Base-by-base conservation (phyloP, 2,113 vertebrate species). In the Aspidoscelis tigris region DNA sequence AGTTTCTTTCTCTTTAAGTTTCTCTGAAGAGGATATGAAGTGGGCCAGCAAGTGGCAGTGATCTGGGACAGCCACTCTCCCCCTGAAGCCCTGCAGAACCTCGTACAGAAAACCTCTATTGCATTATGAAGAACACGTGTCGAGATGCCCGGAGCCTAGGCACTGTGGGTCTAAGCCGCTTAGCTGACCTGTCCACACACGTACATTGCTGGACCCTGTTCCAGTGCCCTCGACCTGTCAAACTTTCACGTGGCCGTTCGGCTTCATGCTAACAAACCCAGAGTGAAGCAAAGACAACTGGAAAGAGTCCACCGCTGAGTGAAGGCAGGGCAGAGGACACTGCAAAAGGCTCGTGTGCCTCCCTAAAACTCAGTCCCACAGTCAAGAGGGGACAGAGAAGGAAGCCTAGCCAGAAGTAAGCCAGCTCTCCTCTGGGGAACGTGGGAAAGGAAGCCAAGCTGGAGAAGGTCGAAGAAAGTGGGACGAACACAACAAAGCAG, bases 1-100 rank as follows among this genome's bases (percentile, higher is more conserved):
- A 61, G 58, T 61, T 18, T 18, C 18, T 61, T 16, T 16, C 14
- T 61, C 18, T 61, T 61, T 61, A 14, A 18, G 18, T 61, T 16
- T 12, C 18, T 16, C 58, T 61, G 58, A 61, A 61, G 58, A 61
- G 12, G 58, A 16, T 2, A 61, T 61, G 33, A 33, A 33, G 26
- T 91, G 0, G 97, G 98, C 70, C 96, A 98, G 88, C 87, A 26
- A 0, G 98, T 98, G 88, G 94, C 97, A 33, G 44, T 99, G 61
- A 70, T 98, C 43, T 99, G 98, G 98, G 92, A 94, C 77, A 94
- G 93, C 89, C 95, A 97, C 0, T 95, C 97, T 0, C 86, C 93
- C 0, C 92, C 88, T 0, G 85, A 88, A 9, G 94, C 95, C 1
- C 92, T 99, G 79, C 96, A 96, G 90, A 88, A 89, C 11, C 85